phyloP scores from a whole-genome alignment of 2,797 vertebrate species.

The Enteromius viviparus region DNA sequence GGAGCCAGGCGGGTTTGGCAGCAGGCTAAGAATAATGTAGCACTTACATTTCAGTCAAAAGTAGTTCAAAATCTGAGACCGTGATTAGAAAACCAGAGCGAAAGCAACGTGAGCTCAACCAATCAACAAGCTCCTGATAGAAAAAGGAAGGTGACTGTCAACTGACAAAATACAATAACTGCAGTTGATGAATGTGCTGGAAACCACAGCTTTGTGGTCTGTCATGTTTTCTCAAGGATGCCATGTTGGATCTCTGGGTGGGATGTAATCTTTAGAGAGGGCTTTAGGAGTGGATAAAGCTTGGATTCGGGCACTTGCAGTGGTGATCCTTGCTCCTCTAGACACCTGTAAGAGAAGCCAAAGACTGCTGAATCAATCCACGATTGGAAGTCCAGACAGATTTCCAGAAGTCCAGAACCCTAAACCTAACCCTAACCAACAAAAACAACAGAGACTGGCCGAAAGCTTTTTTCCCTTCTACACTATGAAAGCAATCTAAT shows the following conservation, averaged over 20 bases:
- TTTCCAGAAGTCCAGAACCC: not conserved
- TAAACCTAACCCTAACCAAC: not conserved
- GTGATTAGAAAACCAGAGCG: constrained; percentile 41
- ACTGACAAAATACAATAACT: not conserved
- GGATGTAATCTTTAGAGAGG: constrained; percentile 66
- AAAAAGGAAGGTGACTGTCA: not conserved
- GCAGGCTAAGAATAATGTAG: constrained; percentile 38
- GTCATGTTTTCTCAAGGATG: constrained; percentile 60
- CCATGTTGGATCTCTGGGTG: constrained; percentile 65
- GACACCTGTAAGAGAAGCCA: constrained; percentile 69
- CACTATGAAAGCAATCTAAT: too few relatives aligned
- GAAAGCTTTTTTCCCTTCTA: not conserved
- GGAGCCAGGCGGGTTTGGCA: constrained; percentile 35
- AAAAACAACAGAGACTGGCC: not conserved
- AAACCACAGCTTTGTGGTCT: not conserved
- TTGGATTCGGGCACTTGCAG: constrained; percentile 63
- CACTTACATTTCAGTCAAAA: constrained; percentile 25
- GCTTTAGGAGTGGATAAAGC: constrained; percentile 74
- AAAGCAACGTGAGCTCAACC: not conserved
- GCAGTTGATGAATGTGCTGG: not conserved
- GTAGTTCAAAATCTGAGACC: constrained; percentile 33
- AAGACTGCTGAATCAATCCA: not conserved
- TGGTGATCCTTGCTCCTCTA: constrained; percentile 63
- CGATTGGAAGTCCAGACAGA: not conserved
- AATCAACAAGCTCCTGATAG: not conserved